These are phyloP conservation scores for Heteractis magnifica DNA, from an alignment of 92 coral and sea anemone genomes.

Conservation along the genomic window DNA sequence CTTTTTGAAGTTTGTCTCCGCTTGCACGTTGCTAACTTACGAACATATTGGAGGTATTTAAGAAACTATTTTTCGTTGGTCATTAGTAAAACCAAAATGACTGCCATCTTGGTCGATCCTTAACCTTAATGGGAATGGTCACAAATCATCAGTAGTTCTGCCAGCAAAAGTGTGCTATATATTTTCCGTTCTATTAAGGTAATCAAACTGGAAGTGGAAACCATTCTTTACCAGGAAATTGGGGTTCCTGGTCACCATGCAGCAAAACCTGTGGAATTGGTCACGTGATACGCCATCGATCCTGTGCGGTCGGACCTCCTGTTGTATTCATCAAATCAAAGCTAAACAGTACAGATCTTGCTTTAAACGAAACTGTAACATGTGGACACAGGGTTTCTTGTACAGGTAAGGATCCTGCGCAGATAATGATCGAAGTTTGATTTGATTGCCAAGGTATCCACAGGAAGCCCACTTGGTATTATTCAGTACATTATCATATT, in stretches of 20 bases:
- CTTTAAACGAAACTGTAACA: slow-evolving; percentile 23
- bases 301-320: slow-evolving; percentile 27
- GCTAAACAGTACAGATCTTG: background rate
- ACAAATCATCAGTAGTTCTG: too few species aligned
- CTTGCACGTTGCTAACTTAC: too few species aligned
- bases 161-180: too few species aligned
- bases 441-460: too few species aligned
- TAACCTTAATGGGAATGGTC: too few species aligned
- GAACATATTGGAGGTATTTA: too few species aligned
- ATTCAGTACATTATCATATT: too few species aligned
- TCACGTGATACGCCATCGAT: slow-evolving; percentile 19
- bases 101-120: too few species aligned
- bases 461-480: too few species aligned
- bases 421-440: background rate
- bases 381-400: slow-evolving; percentile 17
- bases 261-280: slow-evolving; percentile 28
- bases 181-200: background rate
- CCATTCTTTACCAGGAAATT: slow-evolving; percentile 21
- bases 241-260: slow-evolving; percentile 35
- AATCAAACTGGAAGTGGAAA: background rate
- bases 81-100: too few species aligned
- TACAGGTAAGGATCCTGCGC: slow-evolving; percentile 7
- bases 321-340: background rate
- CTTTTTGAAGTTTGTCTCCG: too few species aligned
- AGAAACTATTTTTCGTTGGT: too few species aligned